These are phyloP conservation scores for Leucozona laternaria DNA, from an alignment of 2,888 invertebrate genomes.

Conservation along the genomic window DNA sequence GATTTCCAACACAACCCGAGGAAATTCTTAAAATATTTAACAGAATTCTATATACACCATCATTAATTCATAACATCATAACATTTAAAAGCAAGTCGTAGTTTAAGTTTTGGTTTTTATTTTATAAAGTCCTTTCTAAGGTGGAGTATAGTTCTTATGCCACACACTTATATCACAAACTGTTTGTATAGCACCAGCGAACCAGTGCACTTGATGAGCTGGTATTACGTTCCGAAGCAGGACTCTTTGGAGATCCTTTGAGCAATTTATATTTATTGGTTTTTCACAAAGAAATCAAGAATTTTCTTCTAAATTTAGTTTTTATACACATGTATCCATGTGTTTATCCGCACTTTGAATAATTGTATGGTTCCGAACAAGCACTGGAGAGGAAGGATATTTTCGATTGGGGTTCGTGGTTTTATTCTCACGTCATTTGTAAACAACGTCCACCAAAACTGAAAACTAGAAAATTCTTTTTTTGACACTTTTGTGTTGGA, in stretches of 20 bases:
- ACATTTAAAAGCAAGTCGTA: not conserved
- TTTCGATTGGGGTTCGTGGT: conserved; percentile 41
- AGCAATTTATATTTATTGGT: conserved; percentile 45
- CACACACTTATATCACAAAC: conserved; percentile 38
- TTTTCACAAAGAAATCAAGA: conserved; percentile 28
- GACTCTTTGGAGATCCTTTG: conserved; percentile 26
- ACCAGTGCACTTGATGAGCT: conserved; percentile 42
- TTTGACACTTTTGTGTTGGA: conserved; percentile 67
- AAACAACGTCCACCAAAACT: conserved; percentile 74
- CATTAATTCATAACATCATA: conserved; percentile 1
- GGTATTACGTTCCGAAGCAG: conserved; percentile 42
- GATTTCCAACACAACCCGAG: conserved; percentile 16
- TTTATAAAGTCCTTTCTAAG: conserved; percentile 36
- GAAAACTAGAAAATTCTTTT: conserved; percentile 72
- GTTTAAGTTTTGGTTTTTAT: not conserved
- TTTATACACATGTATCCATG: conserved; percentile 5
- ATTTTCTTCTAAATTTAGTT: conserved; percentile 34
- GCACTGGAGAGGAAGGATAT: conserved; percentile 45
- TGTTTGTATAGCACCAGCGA: conserved; percentile 24
- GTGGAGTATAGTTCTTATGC: conserved; percentile 31
- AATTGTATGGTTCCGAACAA: conserved; percentile 4
- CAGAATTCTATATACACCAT: conserved; percentile 5
- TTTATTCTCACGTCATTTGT: conserved; percentile 73
- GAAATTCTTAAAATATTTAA: conserved; percentile 32
- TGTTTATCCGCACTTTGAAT: conserved; percentile 63